A percentile compares a stretch with the other conserved stretches of the same genome.
These are phyloP conservation scores for Pyrrhosoma nymphula DNA, from an alignment of 2,888 invertebrate species.

Conservation along the genomic window DNA sequence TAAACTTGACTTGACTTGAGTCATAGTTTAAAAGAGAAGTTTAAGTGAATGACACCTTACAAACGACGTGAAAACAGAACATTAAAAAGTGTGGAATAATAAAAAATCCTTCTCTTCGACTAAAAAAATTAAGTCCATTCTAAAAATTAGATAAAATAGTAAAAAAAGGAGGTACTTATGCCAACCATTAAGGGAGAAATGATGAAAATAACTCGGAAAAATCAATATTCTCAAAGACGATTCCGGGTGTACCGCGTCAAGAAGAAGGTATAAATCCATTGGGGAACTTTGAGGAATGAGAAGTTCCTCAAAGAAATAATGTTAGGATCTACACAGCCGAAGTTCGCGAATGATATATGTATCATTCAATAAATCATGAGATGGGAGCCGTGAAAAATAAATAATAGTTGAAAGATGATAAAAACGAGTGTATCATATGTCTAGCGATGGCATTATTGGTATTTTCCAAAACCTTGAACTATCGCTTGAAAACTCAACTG, in stretches of 20 bases:
- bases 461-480: not conserved
- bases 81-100: too few relatives aligned
- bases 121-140: too few relatives aligned
- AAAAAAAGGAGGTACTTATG: too few relatives aligned
- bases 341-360: not conserved
- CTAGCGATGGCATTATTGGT: not conserved
- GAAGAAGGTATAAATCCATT: not conserved
- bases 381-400: slow-evolving; percentile 2
- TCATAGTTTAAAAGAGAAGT: too few relatives aligned
- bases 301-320: not conserved
- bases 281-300: not conserved
- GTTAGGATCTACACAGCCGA: not conserved
- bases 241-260: not conserved
- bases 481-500: not conserved
- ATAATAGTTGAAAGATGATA: not conserved
- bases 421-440: not conserved
- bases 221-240: not conserved
- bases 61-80: too few relatives aligned
- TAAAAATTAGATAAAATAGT: too few relatives aligned
- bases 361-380: not conserved
- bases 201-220: too few relatives aligned
- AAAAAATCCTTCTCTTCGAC: too few relatives aligned
- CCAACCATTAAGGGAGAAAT: too few relatives aligned
- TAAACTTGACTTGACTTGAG: too few relatives aligned
- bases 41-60: too few relatives aligned